phyloP scores from a whole-genome alignment of 2,888 invertebrate species.

The Agriopis marginaria region DNA sequence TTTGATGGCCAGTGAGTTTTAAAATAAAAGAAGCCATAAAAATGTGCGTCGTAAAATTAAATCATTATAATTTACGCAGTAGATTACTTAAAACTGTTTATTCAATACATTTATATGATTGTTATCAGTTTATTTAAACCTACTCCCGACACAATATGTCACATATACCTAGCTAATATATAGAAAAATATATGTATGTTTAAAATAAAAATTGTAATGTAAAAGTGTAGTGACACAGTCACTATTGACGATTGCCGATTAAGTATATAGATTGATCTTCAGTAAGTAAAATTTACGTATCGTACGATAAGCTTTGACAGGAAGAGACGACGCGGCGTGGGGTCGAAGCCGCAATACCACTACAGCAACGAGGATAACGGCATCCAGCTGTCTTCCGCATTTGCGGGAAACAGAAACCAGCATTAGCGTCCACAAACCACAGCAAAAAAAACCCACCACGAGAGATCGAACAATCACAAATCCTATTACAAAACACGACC shows the following conservation, averaged over 20 bases:
- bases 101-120: neutral
- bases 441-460: constrained; percentile 39
- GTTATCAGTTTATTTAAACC: too few species aligned
- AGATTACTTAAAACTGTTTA: constrained; percentile 9
- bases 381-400: constrained; percentile 51
- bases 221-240: too few species aligned
- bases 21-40: constrained; percentile 26
- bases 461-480: constrained; percentile 40
- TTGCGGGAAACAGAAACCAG: constrained; percentile 41
- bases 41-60: constrained; percentile 19
- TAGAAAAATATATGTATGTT: too few species aligned
- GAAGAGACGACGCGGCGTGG: constrained; percentile 32
- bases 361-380: constrained; percentile 50
- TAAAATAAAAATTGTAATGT: neutral
- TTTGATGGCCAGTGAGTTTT: constrained; percentile 28
- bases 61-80: constrained; percentile 20
- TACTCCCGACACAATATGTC: too few species aligned
- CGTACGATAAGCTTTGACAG: constrained; percentile 17
- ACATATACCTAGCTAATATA: too few species aligned
- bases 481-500: constrained; percentile 38
- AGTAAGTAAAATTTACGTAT: constrained; percentile 2
- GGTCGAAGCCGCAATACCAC: constrained; percentile 44
- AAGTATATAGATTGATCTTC: neutral
- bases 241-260: too few species aligned
- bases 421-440: constrained; percentile 42